These are phyloP conservation scores for Tetraneura akinire DNA, from an alignment of 1,140 invertebrate genomes.

Conservation along the genomic window DNA sequence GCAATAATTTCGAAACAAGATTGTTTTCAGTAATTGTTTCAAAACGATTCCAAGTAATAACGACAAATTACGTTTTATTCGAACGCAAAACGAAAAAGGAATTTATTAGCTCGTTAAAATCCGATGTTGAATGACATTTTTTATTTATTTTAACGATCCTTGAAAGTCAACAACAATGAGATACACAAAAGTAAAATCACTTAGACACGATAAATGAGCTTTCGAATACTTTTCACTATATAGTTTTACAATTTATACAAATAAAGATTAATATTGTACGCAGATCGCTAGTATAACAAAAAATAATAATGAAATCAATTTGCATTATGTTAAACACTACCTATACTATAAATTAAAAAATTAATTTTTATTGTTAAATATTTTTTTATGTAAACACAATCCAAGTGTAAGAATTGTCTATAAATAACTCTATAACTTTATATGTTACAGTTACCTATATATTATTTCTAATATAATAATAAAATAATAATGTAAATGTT, in stretches of 20 bases:
- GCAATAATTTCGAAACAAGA: not conserved
- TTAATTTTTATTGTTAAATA: no score
- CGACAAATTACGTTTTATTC: not conserved
- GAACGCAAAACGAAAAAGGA: not conserved
- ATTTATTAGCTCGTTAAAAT: not conserved
- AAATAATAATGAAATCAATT: no score
- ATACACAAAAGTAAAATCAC: not conserved
- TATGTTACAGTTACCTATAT: no score
- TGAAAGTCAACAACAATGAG: not conserved
- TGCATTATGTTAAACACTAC: no score
- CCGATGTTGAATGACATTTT: not conserved
- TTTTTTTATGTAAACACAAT: no score
- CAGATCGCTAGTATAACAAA: no score
- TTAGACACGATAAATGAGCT: not conserved
- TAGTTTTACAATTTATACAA: not conserved
- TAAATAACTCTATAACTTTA: no score
- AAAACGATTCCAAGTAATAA: not conserved
- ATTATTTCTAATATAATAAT: no score
- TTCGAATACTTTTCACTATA: not conserved
- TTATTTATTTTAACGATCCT: not conserved
- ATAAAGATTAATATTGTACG: no score
- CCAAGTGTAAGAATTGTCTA: no score
- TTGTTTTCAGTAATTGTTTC: not conserved
- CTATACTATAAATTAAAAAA: no score
- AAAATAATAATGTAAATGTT: no score